Evolutionary conservation across 2,797 vertebrate genomes (phyloP).

Genomic region (Nannoperca australis): DNA sequence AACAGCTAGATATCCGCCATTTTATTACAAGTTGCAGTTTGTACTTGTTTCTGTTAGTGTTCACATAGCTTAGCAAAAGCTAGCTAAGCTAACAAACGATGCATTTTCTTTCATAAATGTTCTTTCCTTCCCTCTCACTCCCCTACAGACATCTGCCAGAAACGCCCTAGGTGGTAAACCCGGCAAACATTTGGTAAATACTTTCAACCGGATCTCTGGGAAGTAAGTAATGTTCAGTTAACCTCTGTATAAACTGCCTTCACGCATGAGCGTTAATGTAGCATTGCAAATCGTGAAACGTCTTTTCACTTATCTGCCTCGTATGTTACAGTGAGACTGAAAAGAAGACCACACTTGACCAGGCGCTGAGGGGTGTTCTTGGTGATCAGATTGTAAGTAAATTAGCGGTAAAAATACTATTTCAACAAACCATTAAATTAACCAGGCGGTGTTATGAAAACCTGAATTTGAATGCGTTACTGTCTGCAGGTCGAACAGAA

Average conservation of each 20-base stretch:
- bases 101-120: background rate
- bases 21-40: fast-evolving
- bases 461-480: background rate
- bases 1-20: fast-evolving
- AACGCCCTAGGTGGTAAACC: slow-evolving; percentile 87
- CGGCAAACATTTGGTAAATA: slow-evolving; percentile 88
- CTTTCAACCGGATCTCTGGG: slow-evolving; percentile 92
- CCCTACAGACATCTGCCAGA: slow-evolving; percentile 88
- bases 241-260: too few relatives aligned
- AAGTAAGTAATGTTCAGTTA: slow-evolving; percentile 85
- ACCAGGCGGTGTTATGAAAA: fast-evolving
- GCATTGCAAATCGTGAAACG: too few relatives aligned
- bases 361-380: slow-evolving; percentile 92
- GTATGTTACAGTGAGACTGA: slow-evolving; percentile 91
- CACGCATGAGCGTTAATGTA: too few relatives aligned
- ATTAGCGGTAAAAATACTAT: fast-evolving
- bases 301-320: background rate
- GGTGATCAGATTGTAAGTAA: slow-evolving; percentile 94
- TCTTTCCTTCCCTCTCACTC: slow-evolving; percentile 53
- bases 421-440: too few relatives aligned
- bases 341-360: slow-evolving; percentile 96
- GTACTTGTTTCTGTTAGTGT: background rate
- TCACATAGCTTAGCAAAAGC: slow-evolving; percentile 25
- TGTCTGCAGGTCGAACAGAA: slow-evolving; percentile 89
- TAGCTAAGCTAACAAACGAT: slow-evolving; percentile 56